phyloP scores from a whole-genome alignment of 64 coral and sea anemone species.

The Catalaphyllia jardinei region DNA sequence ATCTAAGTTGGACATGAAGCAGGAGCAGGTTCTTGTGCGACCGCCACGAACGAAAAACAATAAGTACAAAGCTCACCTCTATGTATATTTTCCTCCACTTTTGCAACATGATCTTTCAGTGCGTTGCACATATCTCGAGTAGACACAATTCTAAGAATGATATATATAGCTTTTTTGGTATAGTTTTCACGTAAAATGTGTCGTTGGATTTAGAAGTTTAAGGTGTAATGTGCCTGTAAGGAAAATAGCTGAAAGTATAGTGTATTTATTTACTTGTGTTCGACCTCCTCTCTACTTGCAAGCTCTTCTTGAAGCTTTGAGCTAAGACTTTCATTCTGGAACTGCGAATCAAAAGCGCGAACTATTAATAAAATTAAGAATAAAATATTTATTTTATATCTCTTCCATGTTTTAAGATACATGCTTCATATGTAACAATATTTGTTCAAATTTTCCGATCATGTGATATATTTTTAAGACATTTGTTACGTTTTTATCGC shows the following conservation, averaged over 20 bases:
- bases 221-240: too few species aligned
- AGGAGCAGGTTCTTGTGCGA: too few species aligned
- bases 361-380: background rate
- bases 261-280: conserved; percentile 77
- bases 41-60: too few species aligned
- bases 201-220: too few species aligned
- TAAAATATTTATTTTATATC: background rate
- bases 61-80: conserved; percentile 47
- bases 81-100: conserved; percentile 70
- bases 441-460: too few species aligned
- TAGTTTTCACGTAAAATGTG: background rate
- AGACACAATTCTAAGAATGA: conserved; percentile 58
- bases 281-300: conserved; percentile 75
- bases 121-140: conserved; percentile 89
- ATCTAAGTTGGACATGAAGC: too few species aligned
- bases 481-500: too few species aligned
- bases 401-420: too few species aligned
- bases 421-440: too few species aligned
- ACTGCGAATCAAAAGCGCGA: conserved; percentile 39
- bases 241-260: too few species aligned
- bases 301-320: conserved; percentile 93
- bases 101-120: conserved; percentile 86
- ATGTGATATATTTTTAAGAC: too few species aligned
- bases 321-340: conserved; percentile 94
- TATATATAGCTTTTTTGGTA: background rate